These are phyloP conservation scores for Lepidurus packardi DNA, from an alignment of 1,140 invertebrate species.

Conservation along the genomic window DNA sequence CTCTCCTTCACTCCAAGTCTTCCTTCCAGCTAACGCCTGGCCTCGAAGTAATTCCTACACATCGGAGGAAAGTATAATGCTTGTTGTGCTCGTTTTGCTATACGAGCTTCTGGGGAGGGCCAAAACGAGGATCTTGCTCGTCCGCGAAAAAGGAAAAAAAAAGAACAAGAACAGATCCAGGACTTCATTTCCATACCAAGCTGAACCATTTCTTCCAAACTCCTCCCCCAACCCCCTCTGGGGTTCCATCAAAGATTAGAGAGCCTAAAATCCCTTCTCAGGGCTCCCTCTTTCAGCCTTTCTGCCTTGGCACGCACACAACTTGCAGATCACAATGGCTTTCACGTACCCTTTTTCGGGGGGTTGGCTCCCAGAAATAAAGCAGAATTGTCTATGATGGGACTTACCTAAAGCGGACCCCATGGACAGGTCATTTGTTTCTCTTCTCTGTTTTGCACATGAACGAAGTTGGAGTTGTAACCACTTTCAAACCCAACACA, in stretches of 20 bases:
- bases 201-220: background rate
- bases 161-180: background rate
- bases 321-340: background rate
- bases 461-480: background rate
- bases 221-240: background rate
- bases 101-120: background rate
- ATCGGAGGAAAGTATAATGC: background rate
- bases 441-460: background rate
- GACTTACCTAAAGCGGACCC: slow-evolving; percentile 14
- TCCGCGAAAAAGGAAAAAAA: background rate
- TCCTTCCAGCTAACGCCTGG: background rate
- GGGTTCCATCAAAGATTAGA: slow-evolving; percentile 9
- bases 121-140: background rate
- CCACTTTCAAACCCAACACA: too few relatives aligned
- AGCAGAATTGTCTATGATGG: background rate
- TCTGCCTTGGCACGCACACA: background rate
- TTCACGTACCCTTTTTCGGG: too few relatives aligned
- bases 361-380: too few relatives aligned
- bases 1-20: background rate
- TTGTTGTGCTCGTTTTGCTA: background rate
- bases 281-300: background rate
- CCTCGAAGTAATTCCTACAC: background rate
- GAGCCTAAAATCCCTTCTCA: background rate
- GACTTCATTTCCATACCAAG: slow-evolving; percentile 11
- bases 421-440: slow-evolving; percentile 5